Evolutionary conservation across 2,888 invertebrate genomes (phyloP).

Genomic region (Coremacera marginata): DNA sequence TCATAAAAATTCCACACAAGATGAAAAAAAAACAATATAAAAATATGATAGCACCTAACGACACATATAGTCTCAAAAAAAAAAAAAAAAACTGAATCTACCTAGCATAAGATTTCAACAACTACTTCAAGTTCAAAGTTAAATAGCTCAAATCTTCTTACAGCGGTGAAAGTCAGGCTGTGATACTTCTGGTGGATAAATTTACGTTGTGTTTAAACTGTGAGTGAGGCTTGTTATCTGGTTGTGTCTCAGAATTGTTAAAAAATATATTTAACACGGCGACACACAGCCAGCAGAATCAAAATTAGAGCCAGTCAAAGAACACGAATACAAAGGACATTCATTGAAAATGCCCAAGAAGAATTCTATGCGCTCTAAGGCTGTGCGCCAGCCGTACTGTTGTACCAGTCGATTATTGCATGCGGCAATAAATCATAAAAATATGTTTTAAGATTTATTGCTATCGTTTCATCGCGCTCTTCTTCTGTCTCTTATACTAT

Average conservation of each 20-base stretch:
- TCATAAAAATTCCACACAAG: conserved; percentile 55
- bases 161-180: neutral
- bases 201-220: neutral
- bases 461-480: neutral
- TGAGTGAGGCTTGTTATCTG: neutral
- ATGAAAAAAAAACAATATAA: conserved; percentile 56
- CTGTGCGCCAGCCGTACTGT: neutral
- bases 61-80: neutral
- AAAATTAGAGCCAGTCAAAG: neutral
- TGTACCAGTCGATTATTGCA: conserved; percentile 58
- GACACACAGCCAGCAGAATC: neutral
- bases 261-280: neutral
- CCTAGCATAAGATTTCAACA: conserved; percentile 22
- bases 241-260: neutral
- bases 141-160: neutral
- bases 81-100: conserved; percentile 1
- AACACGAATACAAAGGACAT: conserved; percentile 19
- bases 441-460: conserved; percentile 52
- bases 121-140: neutral
- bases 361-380: conserved; percentile 15
- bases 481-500: neutral
- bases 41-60: conserved; percentile 39
- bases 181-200: neutral
- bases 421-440: conserved; percentile 67
- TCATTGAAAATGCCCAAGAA: neutral